Conservation (phyloP, 30 jellyfish, hydroid and myxozoan genomes). For the Cassiopea andromeda region DNA sequence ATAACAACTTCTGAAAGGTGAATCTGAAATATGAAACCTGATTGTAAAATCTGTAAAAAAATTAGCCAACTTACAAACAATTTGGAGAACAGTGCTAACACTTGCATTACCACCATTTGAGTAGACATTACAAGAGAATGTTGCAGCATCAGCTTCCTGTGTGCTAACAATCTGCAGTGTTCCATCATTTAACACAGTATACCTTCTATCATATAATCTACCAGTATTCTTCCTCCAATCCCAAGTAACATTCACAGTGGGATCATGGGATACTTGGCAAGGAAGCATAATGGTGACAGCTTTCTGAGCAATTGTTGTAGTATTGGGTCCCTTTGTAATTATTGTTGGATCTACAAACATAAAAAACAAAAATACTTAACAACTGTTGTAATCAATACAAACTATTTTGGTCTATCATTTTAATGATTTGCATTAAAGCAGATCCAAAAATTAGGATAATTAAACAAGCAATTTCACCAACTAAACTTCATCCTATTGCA, state of each 20-base stretch:
- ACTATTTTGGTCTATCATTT: too few species aligned
- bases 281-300: conserved; percentile 73
- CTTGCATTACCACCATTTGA: conserved; percentile 83
- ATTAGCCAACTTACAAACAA: conserved; percentile 43
- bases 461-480: too few species aligned
- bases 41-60: neutral
- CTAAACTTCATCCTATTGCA: too few species aligned
- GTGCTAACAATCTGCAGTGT: conserved; percentile 69
- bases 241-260: conserved; percentile 71
- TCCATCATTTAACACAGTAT: conserved; percentile 76
- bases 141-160: conserved; percentile 79
- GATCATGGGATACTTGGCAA: conserved; percentile 85
- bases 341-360: conserved; percentile 67
- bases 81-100: conserved; percentile 59
- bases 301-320: conserved; percentile 66
- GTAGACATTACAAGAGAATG: conserved; percentile 79
- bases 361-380: too few species aligned
- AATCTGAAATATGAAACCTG: too few species aligned
- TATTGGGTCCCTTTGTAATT: conserved; percentile 62
- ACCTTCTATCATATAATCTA: conserved; percentile 54
- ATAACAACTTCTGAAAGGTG: too few species aligned
- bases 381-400: too few species aligned
- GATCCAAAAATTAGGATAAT: too few species aligned
- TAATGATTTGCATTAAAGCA: too few species aligned
- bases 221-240: conserved; percentile 84